These are phyloP conservation scores for Sarcoramphus papa DNA, from an alignment of 2,797 vertebrate species.

Conservation along the genomic window DNA sequence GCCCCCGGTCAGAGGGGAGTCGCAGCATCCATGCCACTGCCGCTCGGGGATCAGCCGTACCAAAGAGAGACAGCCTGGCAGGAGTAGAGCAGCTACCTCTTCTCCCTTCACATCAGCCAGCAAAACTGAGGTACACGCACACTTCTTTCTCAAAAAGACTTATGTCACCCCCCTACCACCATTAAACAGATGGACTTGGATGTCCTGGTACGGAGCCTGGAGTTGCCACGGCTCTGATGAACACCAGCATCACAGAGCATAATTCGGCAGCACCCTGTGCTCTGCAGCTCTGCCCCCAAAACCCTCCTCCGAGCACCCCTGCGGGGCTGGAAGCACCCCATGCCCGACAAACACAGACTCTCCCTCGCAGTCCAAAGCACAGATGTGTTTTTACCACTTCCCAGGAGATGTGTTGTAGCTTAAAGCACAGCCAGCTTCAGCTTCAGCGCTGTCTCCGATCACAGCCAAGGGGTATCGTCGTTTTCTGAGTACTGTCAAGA, in stretches of 20 bases:
- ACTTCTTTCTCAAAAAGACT: not conserved
- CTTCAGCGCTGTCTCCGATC: accelerated
- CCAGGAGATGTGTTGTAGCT: not conserved
- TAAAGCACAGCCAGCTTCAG: not conserved
- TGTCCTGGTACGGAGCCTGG: accelerated
- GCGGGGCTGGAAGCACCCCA: accelerated
- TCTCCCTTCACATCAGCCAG: not conserved
- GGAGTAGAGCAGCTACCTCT: not conserved
- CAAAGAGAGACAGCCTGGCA: not conserved
- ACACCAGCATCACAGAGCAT: accelerated
- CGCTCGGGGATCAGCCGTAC: accelerated
- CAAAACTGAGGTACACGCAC: not conserved
- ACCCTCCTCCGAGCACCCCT: not conserved
- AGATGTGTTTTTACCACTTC: not conserved
- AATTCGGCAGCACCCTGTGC: accelerated
- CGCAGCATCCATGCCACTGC: accelerated
- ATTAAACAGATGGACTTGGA: not conserved
- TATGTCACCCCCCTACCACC: no score
- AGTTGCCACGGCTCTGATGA: not conserved
- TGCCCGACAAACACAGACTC: not conserved
- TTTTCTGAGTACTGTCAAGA: not conserved
- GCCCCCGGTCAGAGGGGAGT: not conserved
- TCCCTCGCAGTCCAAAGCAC: no score
- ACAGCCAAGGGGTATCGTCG: not conserved
- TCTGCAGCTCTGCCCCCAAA: not conserved